phyloP scores from a whole-genome alignment of 1,140 invertebrate genomes.

The Oedothorax gibbosus region DNA sequence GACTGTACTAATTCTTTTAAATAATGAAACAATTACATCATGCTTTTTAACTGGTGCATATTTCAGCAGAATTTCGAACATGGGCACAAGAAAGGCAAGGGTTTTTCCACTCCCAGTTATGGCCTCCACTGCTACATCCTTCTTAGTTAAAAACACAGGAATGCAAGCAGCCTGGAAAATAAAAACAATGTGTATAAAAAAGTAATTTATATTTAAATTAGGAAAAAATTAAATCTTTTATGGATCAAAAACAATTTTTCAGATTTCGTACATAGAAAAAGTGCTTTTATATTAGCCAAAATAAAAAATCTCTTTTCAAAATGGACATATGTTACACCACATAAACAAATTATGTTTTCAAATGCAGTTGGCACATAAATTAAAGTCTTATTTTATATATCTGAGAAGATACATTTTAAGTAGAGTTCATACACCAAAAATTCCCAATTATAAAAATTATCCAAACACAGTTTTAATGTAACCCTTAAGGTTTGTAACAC shows the following conservation, averaged over 20 bases:
- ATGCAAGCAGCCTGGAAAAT: constrained; percentile 83
- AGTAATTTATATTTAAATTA: not conserved
- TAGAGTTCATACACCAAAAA: too few species aligned
- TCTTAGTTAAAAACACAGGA: constrained; percentile 83
- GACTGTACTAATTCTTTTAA: too few species aligned
- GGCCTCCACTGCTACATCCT: constrained; percentile 97
- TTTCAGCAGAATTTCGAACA: constrained; percentile 85
- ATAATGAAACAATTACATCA: constrained; percentile 57
- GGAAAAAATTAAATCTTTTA: not conserved
- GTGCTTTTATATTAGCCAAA: not conserved
- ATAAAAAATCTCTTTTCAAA: not conserved
- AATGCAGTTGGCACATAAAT: too few species aligned
- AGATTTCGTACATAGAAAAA: not conserved
- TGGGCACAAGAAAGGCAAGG: constrained; percentile 90
- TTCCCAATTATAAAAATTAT: too few species aligned
- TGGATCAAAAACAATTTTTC: not conserved
- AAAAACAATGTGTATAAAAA: not conserved
- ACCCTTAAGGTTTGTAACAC: too few species aligned
- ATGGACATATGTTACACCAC: too few species aligned
- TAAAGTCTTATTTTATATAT: too few species aligned
- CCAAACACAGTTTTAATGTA: too few species aligned
- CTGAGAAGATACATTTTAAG: too few species aligned
- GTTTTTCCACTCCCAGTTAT: constrained; percentile 98
- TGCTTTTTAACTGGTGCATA: constrained; percentile 65
- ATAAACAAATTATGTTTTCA: too few species aligned